Evolutionary conservation across 2,113 vertebrate species (phyloP).

Genomic region (Sylvilagus bachmani): DNA sequence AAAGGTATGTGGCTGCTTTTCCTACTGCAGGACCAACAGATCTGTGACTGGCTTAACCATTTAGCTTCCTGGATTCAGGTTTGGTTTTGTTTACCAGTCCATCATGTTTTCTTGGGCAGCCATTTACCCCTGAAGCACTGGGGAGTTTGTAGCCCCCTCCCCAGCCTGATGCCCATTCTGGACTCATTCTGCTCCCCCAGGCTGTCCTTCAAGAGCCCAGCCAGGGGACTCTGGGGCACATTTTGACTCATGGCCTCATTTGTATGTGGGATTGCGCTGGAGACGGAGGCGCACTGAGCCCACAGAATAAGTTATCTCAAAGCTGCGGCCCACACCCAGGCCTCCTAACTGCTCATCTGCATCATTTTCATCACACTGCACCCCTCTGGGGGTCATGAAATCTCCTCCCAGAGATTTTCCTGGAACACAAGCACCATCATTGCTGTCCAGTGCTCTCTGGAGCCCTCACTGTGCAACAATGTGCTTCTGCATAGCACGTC

Average conservation of each 20-base stretch:
- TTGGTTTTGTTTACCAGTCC: no score
- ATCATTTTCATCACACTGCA: background rate
- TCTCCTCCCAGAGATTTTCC: background rate
- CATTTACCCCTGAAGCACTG: background rate
- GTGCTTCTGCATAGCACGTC: background rate
- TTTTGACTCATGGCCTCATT: background rate
- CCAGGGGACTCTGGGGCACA: background rate
- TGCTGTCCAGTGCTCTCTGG: background rate
- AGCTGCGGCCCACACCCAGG: background rate
- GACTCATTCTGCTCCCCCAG: background rate
- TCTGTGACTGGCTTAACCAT: background rate
- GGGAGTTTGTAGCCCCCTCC: background rate
- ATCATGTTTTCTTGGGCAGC: background rate
- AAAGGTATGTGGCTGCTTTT: constrained; percentile 20
- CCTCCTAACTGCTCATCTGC: background rate
- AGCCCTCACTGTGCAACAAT: accelerated
- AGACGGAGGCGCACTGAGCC: background rate
- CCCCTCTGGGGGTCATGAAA: background rate
- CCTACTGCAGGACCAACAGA: background rate
- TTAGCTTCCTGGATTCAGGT: background rate
- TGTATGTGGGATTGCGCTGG: background rate
- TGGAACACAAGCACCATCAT: background rate
- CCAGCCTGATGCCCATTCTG: background rate
- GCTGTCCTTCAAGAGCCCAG: background rate
- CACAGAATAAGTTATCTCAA: background rate